Evolutionary conservation across 2,113 vertebrate species (phyloP), one percentile per base, ranked within the genome.

Genomic region (Sceloporus tristichus): DNA sequence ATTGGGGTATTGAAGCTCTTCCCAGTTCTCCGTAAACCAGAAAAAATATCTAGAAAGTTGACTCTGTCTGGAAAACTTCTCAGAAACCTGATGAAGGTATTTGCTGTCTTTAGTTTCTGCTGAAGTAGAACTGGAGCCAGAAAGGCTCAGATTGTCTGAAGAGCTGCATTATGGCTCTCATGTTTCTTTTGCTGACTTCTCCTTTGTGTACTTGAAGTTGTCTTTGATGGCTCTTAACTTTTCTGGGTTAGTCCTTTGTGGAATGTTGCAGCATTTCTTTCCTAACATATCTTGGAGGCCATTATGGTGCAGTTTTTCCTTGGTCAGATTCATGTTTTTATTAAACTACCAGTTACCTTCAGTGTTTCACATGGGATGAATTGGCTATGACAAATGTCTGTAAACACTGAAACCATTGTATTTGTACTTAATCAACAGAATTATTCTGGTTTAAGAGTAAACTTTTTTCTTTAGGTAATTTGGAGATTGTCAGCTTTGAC

Each of bases 101-200:
- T 83, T 81, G 3, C 34, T 1, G 73, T 2, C 88, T 81, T 91
- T 87, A 2, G 5, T 91, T 86, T 54, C 79, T 90, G 65, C 19
- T 92, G 38, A 73, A 84, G 88, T 91, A 79, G 34, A 85, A 25
- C 42, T 78, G 87, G 88, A 93, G 79, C 86, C 77, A 0, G 19
- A 4, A 18, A 10, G 13, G 54, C 53, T 91, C 68, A 59, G 81
- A 0, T n/a, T 78, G 40, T 82, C 76, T 85, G 66, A 81, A 90
- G 21, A 9, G 1, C 74, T 38, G 78, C 10, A 16, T 34, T 92
- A 78, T 89, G 78, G 1, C 65, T 87, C 71, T 16, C n/a, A 74
- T 0, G 68, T 85, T 62, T 77, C 27, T 3, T 14, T 0, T 70
- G 29, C 29, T 0, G 0, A 10, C 21, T 77, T 40, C 0, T 0